phyloP scores from a whole-genome alignment of 2,113 vertebrate species.

The Oriolus oriolus region DNA sequence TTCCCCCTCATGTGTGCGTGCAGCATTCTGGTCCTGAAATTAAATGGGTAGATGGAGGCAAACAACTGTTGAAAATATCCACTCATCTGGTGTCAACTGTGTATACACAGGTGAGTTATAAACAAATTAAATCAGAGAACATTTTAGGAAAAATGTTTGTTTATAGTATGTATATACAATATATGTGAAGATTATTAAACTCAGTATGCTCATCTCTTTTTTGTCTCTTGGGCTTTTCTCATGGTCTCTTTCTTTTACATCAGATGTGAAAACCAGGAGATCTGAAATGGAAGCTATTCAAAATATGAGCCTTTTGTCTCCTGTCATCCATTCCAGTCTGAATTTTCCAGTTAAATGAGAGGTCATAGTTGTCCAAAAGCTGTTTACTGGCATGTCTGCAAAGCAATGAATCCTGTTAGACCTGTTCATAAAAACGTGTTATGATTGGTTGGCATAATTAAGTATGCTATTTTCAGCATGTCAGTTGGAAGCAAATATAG shows the following conservation, averaged over 20 bases:
- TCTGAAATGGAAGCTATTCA: neutral
- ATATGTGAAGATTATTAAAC: neutral
- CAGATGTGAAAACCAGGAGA: neutral
- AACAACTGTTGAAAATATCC: constrained; percentile 87
- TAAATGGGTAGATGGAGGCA: constrained; percentile 97
- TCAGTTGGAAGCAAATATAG: neutral
- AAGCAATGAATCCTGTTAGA: neutral
- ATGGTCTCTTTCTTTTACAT: neutral
- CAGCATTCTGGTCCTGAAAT: constrained; percentile 92
- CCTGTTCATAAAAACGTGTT: neutral
- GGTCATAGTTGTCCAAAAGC: neutral
- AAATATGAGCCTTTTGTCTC: neutral
- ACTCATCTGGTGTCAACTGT: constrained; percentile 95
- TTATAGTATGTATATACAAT: neutral
- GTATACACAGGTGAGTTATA: constrained; percentile 88
- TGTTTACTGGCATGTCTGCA: neutral
- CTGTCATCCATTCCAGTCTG: neutral
- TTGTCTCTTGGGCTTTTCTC: neutral
- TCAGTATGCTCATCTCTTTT: neutral
- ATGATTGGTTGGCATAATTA: neutral
- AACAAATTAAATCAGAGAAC: neutral
- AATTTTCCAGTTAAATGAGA: neutral
- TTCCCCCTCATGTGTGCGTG: neutral
- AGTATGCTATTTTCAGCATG: neutral
- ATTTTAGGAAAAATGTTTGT: neutral